Base-by-base conservation (phyloP, 2,888 invertebrate species). In the Eucera pruinosa region DNA sequence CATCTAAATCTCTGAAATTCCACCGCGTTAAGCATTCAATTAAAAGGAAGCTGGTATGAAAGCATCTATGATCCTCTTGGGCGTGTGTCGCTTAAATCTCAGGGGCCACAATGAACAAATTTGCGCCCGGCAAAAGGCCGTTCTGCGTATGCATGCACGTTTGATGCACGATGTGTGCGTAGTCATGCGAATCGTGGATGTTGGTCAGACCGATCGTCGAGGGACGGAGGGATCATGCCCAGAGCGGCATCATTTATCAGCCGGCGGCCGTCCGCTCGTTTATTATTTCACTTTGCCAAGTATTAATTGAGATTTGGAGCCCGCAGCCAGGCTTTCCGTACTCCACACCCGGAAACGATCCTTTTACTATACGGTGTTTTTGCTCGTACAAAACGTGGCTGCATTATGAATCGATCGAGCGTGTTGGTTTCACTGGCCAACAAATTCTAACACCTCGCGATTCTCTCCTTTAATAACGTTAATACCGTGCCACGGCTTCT, bases 291-390 rank as follows among this genome's bases (percentile, higher is more conserved):
- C 78, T 86, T 81, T 81, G 72, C 62, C 75, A 50, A 55, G 76
- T 66, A 82, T 86, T 86, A 86, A 86, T 86, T 84, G 81, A 86
- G 83, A 86, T 84, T 86, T 72, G 82, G 78, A 75, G 80, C 75
- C 81, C 60, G 70, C 70, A 78, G 77, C 74, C 72, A 75, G 39
- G 20, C 54, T 66, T 50, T 57, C 47, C 66, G 58, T 82, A 60
- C 45, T 36, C 47, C 55, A 57, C 57, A 68, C 57, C 78, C 75
- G 83, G 67, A 81, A 76, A 82, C 66, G 74, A 65, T 33, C 25
- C 2, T 52, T 30, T n/a, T n/a, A 9, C 57, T 25, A 23, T 15
- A 30, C 41, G 48, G 11, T 41, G 39, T 20, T 52, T 33, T 45
- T 18, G 33, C 54, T 55, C 25, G 33, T 54, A 36, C 57, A 20